Base-by-base conservation (phyloP, 2,113 vertebrate species). In the Vanacampus margaritifer region DNA sequence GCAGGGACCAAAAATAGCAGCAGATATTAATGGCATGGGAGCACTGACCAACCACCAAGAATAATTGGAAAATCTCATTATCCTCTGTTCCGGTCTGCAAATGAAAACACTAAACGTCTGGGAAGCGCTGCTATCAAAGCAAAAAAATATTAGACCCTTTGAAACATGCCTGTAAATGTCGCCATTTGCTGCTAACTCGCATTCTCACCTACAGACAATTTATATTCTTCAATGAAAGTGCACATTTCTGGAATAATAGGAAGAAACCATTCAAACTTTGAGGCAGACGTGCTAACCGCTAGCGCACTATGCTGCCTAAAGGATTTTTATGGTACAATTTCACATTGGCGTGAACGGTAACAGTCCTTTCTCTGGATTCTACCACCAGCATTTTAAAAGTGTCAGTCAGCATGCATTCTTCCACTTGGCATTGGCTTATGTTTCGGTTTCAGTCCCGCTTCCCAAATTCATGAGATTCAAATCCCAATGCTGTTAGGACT, bases 21-120 rank as follows among this genome's bases (percentile, higher is more conserved):
- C 3, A 64, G 66, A 61, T 58, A 73, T 80, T 71, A 58, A 76
- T 28, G 48, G 76, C 66, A 75, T 23, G 74, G 56, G 51, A 51
- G 58, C 12, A 67, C 23, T 45, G 65, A 45, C 17, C 8, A 48
- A 35, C 32, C 48, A 71, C n/a, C 37, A 51, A 51, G 59, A 46
- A 41, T 64, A 6, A 58, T 1, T 63, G 43, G 64, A 74, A 63
- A 61, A 53, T 46, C 12, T 21, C 0, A 23, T 50, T 28, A 23
- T 58, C 19, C 65, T 79, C 23, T 21, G 36, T 32, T 75, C 1
- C 6, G n/a, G 6, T 64, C 11, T n/a, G 17, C 16, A 51, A 64
- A 53, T 28, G 32, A 37, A 54, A 63, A 58, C 39, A 41, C 39
- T 50, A 16, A 51, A 53, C 41, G 43, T 12, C 3, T 36, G n/a